Evolutionary conservation across 2,888 invertebrate genomes (phyloP), one percentile per base, ranked within the genome.

Genomic region (Patella ulyssiponensis): DNA sequence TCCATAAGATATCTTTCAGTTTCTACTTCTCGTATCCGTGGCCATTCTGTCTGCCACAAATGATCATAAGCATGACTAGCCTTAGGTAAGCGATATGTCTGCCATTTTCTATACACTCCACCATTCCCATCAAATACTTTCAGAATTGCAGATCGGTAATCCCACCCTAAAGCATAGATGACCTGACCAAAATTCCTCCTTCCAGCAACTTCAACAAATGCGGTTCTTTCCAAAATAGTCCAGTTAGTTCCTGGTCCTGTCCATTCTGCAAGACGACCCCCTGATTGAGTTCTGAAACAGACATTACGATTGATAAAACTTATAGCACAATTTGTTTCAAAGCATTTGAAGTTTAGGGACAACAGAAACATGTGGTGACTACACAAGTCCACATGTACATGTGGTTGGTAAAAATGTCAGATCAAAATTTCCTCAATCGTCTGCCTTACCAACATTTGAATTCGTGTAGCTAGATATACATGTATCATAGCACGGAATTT

Each of bases 81-180:
- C 73, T 83, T 83, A 14, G 83, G 83, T n/a, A 83, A 72, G 7
- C 83, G 79, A 76, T 83, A 83, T 4, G 83, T 83, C 74, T 82
- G 83, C 83, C 83, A 83, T 23, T 74, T 54, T 51, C 70, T 71
- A 77, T 76, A 80, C 3, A 27, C 78, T 81, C 23, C 58, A 33
- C 58, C 71, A 20, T 69, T 44, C 7, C 78, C 76, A 75, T 80
- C 77, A 58, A 78, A 83, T 23, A 81, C 81, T 52, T 83, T 83
- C 20, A 82, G 74, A n/a, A 83, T 82, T 58, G 80, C 83, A 11
- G 83, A 83, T 27, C 79, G 33, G 17, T 77, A 77, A 69, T 83
- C 83, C 83, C 83, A 83, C 2, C 83, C 83, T 44, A 83, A 23
- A 1, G 83, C 83, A 71, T 83, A 83, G 15, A 83, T 82, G n/a